phyloP scores from a whole-genome alignment of 2,797 vertebrate genomes.

The Ceyx erithaca region DNA sequence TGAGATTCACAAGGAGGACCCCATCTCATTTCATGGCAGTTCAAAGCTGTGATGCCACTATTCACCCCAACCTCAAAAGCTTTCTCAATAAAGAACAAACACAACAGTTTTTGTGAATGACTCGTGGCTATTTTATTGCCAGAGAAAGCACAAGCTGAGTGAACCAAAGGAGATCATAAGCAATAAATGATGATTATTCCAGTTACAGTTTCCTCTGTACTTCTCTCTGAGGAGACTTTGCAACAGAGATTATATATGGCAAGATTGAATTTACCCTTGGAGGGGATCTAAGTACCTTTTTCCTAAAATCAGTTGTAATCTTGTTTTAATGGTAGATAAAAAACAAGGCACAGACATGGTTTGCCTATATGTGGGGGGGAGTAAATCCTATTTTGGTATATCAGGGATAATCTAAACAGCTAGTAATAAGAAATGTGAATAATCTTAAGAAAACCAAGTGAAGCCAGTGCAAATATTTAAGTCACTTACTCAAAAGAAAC shows the following conservation, averaged over 20 bases:
- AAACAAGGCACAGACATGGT: conserved; percentile 7
- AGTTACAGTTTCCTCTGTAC: neutral
- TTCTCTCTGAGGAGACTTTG: conserved; percentile 48
- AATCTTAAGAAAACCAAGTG: conserved; percentile 22
- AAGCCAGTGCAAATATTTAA: conserved; percentile 28
- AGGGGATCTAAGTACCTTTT: conserved; percentile 46
- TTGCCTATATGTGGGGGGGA: neutral
- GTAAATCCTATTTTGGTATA: conserved; percentile 56
- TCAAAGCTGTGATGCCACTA: neutral
- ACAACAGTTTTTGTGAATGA: neutral
- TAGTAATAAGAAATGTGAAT: conserved; percentile 24
- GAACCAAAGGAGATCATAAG: neutral
- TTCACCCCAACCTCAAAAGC: neutral
- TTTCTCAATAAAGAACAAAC: neutral
- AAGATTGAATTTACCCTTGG: conserved; percentile 58
- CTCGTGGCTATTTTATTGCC: conserved; percentile 1
- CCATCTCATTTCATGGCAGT: neutral
- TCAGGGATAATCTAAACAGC: conserved; percentile 52
- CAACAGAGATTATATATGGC: conserved; percentile 35
- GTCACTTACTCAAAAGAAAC: conserved; percentile 9
- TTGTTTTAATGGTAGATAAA: conserved; percentile 61
- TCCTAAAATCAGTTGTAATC: conserved; percentile 55
- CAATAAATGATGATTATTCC: conserved; percentile 51
- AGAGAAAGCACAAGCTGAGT: conserved; percentile 19
- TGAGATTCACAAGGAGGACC: neutral